Evolutionary conservation across 2,888 invertebrate species (phyloP).

Genomic region (Calameuta idolon): DNA sequence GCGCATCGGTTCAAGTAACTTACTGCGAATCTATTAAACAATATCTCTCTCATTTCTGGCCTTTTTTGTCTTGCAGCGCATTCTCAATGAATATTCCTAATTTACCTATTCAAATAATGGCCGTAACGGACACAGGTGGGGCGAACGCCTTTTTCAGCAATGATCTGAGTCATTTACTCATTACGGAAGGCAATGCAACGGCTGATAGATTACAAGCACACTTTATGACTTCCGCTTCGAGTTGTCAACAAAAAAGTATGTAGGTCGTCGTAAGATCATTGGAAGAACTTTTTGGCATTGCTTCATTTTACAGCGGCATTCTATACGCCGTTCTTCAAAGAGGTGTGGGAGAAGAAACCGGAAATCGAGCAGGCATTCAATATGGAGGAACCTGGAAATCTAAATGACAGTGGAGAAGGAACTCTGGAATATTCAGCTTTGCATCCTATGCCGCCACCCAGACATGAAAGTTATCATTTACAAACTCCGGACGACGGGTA

Average conservation of each 20-base stretch:
- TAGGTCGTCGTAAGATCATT: slow-evolving; percentile 23
- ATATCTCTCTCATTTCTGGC: neutral
- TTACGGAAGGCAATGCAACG: slow-evolving; percentile 92
- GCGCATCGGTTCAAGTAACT: neutral
- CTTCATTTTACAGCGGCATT: slow-evolving; percentile 79
- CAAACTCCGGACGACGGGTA: slow-evolving; percentile 71
- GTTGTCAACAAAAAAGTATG: slow-evolving; percentile 88
- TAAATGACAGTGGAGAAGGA: slow-evolving; percentile 77
- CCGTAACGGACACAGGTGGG: slow-evolving; percentile 90
- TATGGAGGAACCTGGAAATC: slow-evolving; percentile 78
- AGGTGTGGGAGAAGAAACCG: slow-evolving; percentile 95
- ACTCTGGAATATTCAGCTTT: slow-evolving; percentile 72
- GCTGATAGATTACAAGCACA: slow-evolving; percentile 91
- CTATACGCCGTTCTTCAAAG: slow-evolving; percentile 95
- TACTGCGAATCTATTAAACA: neutral
- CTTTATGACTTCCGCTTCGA: slow-evolving; percentile 90
- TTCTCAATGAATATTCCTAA: slow-evolving; percentile 94
- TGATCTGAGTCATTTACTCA: slow-evolving; percentile 88
- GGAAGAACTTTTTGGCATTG: neutral
- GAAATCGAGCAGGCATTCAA: slow-evolving; percentile 94
- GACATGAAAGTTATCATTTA: slow-evolving; percentile 83
- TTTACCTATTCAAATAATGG: slow-evolving; percentile 93
- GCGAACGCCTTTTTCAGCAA: slow-evolving; percentile 91
- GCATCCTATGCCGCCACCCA: slow-evolving; percentile 80
- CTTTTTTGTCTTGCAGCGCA: slow-evolving; percentile 73